Base-by-base conservation (phyloP, 1,140 invertebrate genomes). In the Cotesia vestalis region DNA sequence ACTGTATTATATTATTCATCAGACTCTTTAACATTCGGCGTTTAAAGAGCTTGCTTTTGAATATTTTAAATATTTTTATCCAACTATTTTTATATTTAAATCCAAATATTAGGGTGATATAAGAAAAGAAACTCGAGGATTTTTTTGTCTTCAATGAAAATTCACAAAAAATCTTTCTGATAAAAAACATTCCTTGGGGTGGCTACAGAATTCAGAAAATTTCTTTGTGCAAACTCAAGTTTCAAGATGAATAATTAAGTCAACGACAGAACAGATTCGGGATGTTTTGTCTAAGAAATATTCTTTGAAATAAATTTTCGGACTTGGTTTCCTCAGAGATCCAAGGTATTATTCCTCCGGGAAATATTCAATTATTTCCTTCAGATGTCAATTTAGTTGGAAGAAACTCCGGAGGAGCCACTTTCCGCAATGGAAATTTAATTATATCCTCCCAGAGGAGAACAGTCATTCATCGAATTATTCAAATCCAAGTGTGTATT, bases 321-420 rank as follows among this genome's bases (percentile, higher is more conserved):
- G 70, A 63, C 46, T 34, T 17, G 59, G 38, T 71, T 60, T 55
- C 64, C 55, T 59, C 11, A 9, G 12, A 66, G 57, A 51, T 74
- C 57, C 62, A 67, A 67, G 46, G 70, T 70, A 34, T 70, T 75
- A 75, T 76, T 77, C 77, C 78, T 73, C 59, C 40, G 78, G 77
- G 79, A 80, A 80, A 80, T 80, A 79, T 80, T 80, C 76, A 80
- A 80, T 80, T 79, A 80, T 75, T 80, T 74, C 76, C 79, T 78
- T 80, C 77, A 79, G 77, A 77, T 77, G 79, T 80, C 79, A 80
- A 79, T 80, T 79, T 78, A 73, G 75, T 72, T 66, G 72, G 77
- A 78, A 75, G 38, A 55, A 51, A 52, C 38, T 67, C 76, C 77
- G 71, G 73, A 77, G 76, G 75, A 77, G 75, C 76, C 77, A 78